Evolutionary conservation across 1,140 invertebrate species (phyloP), one percentile per base, ranked within the genome.

Genomic region (Nymphalis io): DNA sequence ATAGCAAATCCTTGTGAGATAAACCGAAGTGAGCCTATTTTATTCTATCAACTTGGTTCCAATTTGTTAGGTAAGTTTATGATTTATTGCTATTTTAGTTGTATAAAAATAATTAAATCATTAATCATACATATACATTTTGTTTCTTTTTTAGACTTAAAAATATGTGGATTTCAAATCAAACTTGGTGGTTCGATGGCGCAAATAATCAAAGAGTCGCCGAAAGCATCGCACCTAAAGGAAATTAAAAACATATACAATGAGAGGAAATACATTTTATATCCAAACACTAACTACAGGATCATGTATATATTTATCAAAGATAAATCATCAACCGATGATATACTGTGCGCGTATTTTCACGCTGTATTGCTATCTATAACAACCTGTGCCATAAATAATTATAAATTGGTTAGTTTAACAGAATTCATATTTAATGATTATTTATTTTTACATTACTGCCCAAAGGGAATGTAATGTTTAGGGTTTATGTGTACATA

Each of bases 311-410:
- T 94, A 4, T 73, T 91, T 53, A 64, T 94, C 0, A 85, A 91
- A 60, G 87, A 93, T 60, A 71, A 88, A 46, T 80, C 85, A 18
- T 73, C 60, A 3, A 72, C 90, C 2, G 74, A 81, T 27, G 92
- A 93, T 65, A 77, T 94, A n/a, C 69, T 95, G 2, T 90, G 93
- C 76, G 92, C 92, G n/a, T 95, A 94, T 78, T 94, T 93, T 60
- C 91, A 94, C 72, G 93, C 92, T 27, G 83, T 92, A 3, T 63
- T 94, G 55, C 81, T 90, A 40, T 91, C 89, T 0, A 84, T 92
- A 15, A 66, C 84, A 13, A 80, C 70, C 2, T 83, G 79, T 40
- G 76, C 80, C 21, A 80, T 82, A 39, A 85, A 87, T 16, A 75
- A 84, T 33, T 59, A 66, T 33, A 18, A 74, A 4, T 70, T 85